Evolutionary conservation across 2,888 invertebrate species (phyloP), one percentile per base, ranked within the genome.

Genomic region (Lasioglossum vierecki): DNA sequence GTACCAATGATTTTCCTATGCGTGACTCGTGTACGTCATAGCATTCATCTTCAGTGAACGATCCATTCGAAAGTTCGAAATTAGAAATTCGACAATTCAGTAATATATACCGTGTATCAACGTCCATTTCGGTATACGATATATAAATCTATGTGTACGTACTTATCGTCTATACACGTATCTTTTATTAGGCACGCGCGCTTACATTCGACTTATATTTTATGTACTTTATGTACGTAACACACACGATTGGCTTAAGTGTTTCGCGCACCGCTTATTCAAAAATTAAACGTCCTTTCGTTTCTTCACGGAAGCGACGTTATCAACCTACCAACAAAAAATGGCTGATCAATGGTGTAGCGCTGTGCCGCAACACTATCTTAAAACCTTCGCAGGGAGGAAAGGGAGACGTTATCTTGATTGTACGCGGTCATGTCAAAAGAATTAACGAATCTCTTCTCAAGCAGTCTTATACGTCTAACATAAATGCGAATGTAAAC

Each of bases 1-100:
- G 94, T 93, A 93, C 93, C 93, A 93, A 94, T 93, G 85, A 92
- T 93, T 89, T 79, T 73, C 72, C 18, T 68, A 88, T 60, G 60
- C 76, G 75, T 68, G 53, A 82, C 49, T 68, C 71, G 18, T 68
- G 18, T 68, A 22, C 49, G 57, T 30, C 22, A 72, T 57, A 26
- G n/a, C 41, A 26, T 49, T 70, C 44, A 79, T 77, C 41, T 30
- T 41, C 73, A n/a, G 63, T 78, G 60, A 57, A 76, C 84, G 71
- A 78, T 73, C 41, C 44, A 35, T 22, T 76, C 75, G 46, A 71
- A 78, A 72, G 83, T 76, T 83, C 70, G 35, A 66, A 35, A 26
- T 35, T 8, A 6, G 35, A 78, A 63, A 84, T 75, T 83, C 68
- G 35, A 71, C 41, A 41, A 41, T 49, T 83, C 63, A 57, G 44